phyloP scores from a whole-genome alignment of 2,797 vertebrate species.

The Oceanodroma leucorhoa region DNA sequence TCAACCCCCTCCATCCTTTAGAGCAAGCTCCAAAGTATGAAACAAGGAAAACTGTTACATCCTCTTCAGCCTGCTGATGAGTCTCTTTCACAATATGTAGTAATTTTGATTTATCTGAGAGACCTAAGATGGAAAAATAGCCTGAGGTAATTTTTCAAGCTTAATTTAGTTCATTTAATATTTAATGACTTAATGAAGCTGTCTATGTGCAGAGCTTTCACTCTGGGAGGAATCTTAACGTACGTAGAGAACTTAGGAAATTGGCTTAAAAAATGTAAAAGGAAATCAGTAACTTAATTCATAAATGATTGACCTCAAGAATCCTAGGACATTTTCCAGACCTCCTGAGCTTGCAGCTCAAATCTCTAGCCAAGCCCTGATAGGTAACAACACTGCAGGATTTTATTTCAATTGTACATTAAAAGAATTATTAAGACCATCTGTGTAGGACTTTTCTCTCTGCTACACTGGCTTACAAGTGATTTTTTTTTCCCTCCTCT shows the following conservation, averaged over 20 bases:
- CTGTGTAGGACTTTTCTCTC: background rate
- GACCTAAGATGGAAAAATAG: slow-evolving; percentile 65
- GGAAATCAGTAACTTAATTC: slow-evolving; percentile 63
- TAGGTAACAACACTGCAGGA: background rate
- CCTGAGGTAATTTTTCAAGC: slow-evolving; percentile 73
- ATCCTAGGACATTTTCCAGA: slow-evolving; percentile 48
- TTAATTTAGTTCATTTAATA: slow-evolving; percentile 77
- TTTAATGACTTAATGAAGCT: slow-evolving; percentile 74
- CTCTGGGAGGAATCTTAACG: slow-evolving; percentile 58
- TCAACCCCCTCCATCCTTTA: background rate
- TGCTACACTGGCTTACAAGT: background rate
- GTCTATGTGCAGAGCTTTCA: slow-evolving; percentile 56
- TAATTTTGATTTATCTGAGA: slow-evolving; percentile 70
- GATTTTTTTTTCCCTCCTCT: background rate
- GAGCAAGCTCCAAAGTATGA: slow-evolving; percentile 6
- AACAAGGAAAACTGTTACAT: slow-evolving; percentile 28
- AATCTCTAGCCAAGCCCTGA: slow-evolving; percentile 1
- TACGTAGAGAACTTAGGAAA: slow-evolving; percentile 53
- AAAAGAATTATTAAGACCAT: slow-evolving; percentile 36
- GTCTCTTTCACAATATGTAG: slow-evolving; percentile 13
- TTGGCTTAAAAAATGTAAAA: slow-evolving; percentile 61
- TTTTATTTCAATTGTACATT: background rate
- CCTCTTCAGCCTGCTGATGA: slow-evolving; percentile 43
- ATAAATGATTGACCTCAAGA: slow-evolving; percentile 41
- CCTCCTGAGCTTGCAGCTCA: slow-evolving; percentile 25